These are phyloP conservation scores for Carterocephalus palaemon DNA, from an alignment of 2,888 invertebrate genomes.

Conservation along the genomic window DNA sequence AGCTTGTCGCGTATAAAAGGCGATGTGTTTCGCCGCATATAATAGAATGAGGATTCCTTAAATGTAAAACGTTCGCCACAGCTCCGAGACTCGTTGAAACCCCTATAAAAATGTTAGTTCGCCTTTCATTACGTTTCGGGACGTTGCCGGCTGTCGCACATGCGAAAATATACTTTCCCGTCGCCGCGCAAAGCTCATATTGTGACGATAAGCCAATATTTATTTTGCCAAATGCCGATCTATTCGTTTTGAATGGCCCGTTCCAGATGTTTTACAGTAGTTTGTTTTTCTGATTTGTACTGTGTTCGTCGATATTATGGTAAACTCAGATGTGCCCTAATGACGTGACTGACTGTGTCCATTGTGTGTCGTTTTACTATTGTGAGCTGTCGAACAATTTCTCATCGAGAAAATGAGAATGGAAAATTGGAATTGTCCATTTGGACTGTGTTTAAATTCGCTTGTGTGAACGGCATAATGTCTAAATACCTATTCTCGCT, in stretches of 20 bases:
- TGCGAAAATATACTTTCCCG: conserved; percentile 41
- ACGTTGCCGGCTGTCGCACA: conserved; percentile 39
- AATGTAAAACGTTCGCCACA: conserved; percentile 70
- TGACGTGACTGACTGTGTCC: too few species aligned
- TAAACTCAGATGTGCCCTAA: background rate
- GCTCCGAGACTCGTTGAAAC: conserved; percentile 70
- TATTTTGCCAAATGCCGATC: conserved; percentile 57
- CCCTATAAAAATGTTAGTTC: conserved; percentile 76
- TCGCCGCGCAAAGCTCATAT: conserved; percentile 34
- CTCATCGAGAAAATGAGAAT: too few species aligned
- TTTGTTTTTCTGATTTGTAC: conserved; percentile 47
- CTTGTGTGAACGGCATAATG: conserved; percentile 13
- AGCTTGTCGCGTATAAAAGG: conserved; percentile 60
- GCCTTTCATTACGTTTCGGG: conserved; percentile 71
- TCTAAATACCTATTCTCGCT: conserved; percentile 25
- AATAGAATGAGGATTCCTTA: conserved; percentile 73
- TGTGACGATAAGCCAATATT: conserved; percentile 36
- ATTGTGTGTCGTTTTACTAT: too few species aligned
- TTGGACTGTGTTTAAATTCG: background rate
- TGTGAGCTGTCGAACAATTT: too few species aligned
- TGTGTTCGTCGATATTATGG: background rate
- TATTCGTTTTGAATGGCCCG: conserved; percentile 53
- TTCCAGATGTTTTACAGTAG: conserved; percentile 50
- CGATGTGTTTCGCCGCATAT: conserved; percentile 66
- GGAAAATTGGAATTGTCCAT: background rate